These are phyloP conservation scores for Cottus gobio DNA, from an alignment of 2,113 vertebrate species.

Conservation along the genomic window DNA sequence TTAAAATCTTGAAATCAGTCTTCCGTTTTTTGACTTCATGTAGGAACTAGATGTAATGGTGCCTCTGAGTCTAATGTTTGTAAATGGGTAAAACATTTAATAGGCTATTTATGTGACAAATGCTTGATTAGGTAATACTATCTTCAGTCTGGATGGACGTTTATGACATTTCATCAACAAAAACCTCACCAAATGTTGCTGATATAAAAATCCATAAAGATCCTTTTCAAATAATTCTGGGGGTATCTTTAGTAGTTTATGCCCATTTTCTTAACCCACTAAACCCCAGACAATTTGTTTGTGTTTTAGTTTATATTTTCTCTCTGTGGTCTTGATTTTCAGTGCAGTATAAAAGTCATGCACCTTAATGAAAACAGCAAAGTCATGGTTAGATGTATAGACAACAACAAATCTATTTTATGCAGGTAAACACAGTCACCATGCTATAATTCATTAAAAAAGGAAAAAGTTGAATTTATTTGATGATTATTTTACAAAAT, in stretches of 20 bases:
- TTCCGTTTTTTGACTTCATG: conserved; percentile 17
- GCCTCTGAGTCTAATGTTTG: not conserved
- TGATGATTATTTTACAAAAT: no score
- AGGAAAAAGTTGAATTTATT: no score
- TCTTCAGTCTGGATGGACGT: not conserved
- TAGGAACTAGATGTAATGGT: not conserved
- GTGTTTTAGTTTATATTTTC: no score
- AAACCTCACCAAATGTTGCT: not conserved
- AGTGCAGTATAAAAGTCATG: no score
- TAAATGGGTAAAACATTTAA: not conserved
- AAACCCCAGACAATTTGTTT: no score
- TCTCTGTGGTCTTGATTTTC: no score
- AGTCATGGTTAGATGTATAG: no score
- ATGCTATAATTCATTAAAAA: no score
- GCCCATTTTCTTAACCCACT: not conserved
- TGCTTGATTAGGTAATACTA: not conserved
- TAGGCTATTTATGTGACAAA: not conserved
- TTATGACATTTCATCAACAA: not conserved
- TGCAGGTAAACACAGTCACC: no score
- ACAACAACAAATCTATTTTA: no score
- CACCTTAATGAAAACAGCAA: no score
- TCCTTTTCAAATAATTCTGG: not conserved
- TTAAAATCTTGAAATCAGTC: no score
- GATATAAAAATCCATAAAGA: not conserved
- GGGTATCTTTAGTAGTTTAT: not conserved